Base-by-base conservation (phyloP, 2,888 invertebrate genomes). In the Pheosia tremula region DNA sequence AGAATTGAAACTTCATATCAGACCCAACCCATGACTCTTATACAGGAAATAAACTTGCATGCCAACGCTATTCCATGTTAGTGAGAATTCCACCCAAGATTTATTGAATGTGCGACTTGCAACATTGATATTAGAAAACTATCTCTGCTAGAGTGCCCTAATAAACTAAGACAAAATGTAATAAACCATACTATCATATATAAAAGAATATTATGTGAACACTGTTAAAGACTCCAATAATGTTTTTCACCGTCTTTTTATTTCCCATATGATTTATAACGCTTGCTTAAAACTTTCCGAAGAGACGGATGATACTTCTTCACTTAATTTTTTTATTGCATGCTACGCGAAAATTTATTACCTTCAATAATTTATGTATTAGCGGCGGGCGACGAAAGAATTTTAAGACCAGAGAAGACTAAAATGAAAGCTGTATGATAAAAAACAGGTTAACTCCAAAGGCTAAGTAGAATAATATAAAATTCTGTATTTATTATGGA, bases 261-360 rank as follows among this genome's bases (percentile, higher is more conserved):
- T 70, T 72, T 69, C 24, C 36, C 6, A 3, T 63, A 71, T 75
- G 73, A 78, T 76, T 78, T 79, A 78, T 77, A 64, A 60, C 72
- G 58, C 56, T 68, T 62, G 63, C 63, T 72, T 72, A 67, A 69
- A 77, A 76, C 65, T 76, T 74, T 62, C 62, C 62, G 54, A 61
- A 63, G 66, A 68, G 75, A 75, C 69, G 70, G 66, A 74, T 68
- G 68, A 60, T 63, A 60, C 59, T 63, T 58, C 56, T 13, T 59
- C 58, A 56, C 58, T 54, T 50, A 50, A 49, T 59, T 57, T 56
- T 63, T 49, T 53, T 60, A 41, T 61, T 58, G 49, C 57, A 63
- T 38, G 56, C 52, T 50, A 41, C 24, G 37, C 43, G 54, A 61
- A 57, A 61, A 58, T 63, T 59, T 63, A 63, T 66, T 62, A 59